Base-by-base conservation (phyloP, 2,888 invertebrate genomes). In the Lepidochitona cinerea region DNA sequence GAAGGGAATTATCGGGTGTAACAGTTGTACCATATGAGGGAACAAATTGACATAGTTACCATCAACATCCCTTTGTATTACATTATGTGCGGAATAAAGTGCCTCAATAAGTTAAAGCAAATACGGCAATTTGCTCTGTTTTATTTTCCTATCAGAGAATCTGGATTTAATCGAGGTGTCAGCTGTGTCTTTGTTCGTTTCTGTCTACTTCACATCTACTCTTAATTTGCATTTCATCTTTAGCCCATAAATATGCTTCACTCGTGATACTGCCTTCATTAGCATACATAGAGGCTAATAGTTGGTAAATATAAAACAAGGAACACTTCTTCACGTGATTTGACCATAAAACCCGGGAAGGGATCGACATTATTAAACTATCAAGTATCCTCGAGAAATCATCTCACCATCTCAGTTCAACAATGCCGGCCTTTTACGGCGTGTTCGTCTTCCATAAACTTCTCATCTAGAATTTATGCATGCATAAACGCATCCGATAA, bases 391-490 rank as follows among this genome's bases (percentile, higher is more conserved):
- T 59, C 32, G 14, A 29, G 29, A 59, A 23, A 59, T 59, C 59
- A 29, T 59, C 23, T 3, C 29, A 32, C 26, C 14, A 26, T 23
- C 59, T 59, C 29, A 14, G 26, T 29, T 29, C 23, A 59, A 59
- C 59, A 59, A 59, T 59, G 32, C 4, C 26, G 29, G 59, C 23
- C 23, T 29, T 26, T 59, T 26, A 32, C 12, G 29, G 4, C 23
- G 12, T 59, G 59, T 59, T 59, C 29, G 23, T 59, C 23, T 59
- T 59, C 59, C 59, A 59, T 59, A 59, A 59, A 59, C 29, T 59
- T 59, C 59, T 59, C 59, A 59, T 59, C 59, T 29, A 59, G 59
- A 59, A 59, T 59, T 59, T 59, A 59, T 59, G 59, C 59, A 59
- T 59, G 59, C 59, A 59, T 29, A 59, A 59, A 29, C 59, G 59